Conservation (phyloP, 2,888 invertebrate genomes). For the Orchestes rusci region DNA sequence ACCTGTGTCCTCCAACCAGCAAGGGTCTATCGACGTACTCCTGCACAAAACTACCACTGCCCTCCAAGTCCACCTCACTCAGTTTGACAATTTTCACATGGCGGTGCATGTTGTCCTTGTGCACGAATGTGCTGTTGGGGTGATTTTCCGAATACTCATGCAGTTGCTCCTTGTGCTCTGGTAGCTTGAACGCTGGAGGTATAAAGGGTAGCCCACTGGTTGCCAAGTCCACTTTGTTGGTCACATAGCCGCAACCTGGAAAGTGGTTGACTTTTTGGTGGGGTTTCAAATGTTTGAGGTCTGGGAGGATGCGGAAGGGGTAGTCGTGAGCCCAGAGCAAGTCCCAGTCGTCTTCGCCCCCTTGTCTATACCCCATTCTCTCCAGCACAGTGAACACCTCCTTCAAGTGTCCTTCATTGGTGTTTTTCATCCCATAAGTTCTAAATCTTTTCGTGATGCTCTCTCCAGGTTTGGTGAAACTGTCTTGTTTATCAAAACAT, state of each 20-base stretch:
- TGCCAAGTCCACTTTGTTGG: slow-evolving; percentile 86
- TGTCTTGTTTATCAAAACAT: slow-evolving; percentile 29
- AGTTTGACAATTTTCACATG: slow-evolving; percentile 69
- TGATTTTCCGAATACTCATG: slow-evolving; percentile 58
- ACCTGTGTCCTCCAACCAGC: slow-evolving; percentile 88
- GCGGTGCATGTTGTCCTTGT: slow-evolving; percentile 88
- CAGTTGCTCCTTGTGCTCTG: slow-evolving; percentile 64
- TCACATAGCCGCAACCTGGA: slow-evolving; percentile 88
- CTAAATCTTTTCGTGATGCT: slow-evolving; percentile 46
- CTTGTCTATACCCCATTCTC: slow-evolving; percentile 62
- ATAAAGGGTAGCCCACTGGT: slow-evolving; percentile 71
- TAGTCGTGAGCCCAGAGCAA: slow-evolving; percentile 93
- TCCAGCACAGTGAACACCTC: slow-evolving; percentile 77
- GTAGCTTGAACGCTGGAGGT: slow-evolving; percentile 83
- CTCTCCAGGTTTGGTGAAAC: not conserved
- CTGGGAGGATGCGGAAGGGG: slow-evolving; percentile 61
- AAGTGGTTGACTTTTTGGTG: slow-evolving; percentile 88
- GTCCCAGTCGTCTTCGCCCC: slow-evolving; percentile 60
- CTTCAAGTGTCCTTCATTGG: slow-evolving; percentile 62
- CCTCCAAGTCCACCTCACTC: slow-evolving; percentile 64
- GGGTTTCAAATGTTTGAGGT: slow-evolving; percentile 54
- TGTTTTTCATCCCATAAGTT: slow-evolving; percentile 53
- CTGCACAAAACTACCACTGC: slow-evolving; percentile 77
- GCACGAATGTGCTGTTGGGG: slow-evolving; percentile 72
- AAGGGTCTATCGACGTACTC: slow-evolving; percentile 84